Evolutionary conservation across 1,140 invertebrate species (phyloP), one percentile per base, ranked within the genome.

Genomic region (Megathymus violae): DNA sequence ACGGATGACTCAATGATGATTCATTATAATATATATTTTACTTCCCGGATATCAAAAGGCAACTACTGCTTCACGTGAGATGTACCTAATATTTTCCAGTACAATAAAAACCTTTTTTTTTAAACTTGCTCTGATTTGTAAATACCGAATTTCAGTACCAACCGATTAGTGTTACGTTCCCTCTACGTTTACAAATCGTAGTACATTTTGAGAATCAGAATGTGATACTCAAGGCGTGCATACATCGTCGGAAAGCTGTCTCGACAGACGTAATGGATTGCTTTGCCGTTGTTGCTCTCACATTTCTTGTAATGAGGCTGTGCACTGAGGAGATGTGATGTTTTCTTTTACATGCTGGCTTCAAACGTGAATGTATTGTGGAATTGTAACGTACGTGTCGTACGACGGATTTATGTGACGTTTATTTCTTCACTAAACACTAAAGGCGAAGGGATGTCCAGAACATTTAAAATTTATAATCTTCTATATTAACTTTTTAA

Each of bases 301-400:
- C 41, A 56, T 56, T 56, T 31, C 52, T 56, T 31, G 52, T 56
- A 58, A 58, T 58, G 27, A 58, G 41, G 54, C 41, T 58, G 19
- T 14, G 7, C 22, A 11, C n/a, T 22, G 31, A 48, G 34, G 34
- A 52, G 52, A 58, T 44, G 54, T 16, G 40, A 58, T 34, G 36
- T 52, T 51, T 51, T 52, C 52, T 34, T 58, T 58, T 43, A 44
- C 38, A 27, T 4, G 19, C 5, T 27, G 44, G 10, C 44, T 47
- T 47, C 19, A 19, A 15, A 25, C 46, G 14, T 1, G 36, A 40
- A 58, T 44, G 52, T 58, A 58, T 58, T 44, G 52, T 58, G 16
- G 14, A 56, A 25, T 0, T 40, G 25, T 44, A 58, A 44, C 25
- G 52, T 34, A 15, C 16, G 15, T 10, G 3, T 41, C 13, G 52